Evolutionary conservation across 2,888 invertebrate genomes (phyloP).

Genomic region (Tetranychus piercei): DNA sequence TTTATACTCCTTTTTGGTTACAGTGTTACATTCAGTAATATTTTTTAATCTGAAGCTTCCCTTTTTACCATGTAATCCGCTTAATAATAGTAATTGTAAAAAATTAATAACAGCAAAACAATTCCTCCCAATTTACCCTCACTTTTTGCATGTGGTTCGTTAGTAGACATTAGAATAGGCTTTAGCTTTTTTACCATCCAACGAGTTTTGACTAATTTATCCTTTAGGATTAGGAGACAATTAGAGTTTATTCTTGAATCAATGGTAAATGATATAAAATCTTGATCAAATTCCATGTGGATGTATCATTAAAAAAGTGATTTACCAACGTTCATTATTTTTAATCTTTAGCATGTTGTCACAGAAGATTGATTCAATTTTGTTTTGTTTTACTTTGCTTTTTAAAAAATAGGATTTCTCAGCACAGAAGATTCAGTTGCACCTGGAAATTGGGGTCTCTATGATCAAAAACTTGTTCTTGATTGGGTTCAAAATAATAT

Average conservation of each 20-base stretch:
- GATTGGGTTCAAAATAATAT: slow-evolving; percentile 49
- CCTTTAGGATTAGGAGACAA: too few species aligned
- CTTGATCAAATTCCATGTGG: too few species aligned
- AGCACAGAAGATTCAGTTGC: slow-evolving; percentile 38
- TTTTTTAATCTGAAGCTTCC: not conserved
- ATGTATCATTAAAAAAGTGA: too few species aligned
- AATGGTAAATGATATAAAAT: too few species aligned
- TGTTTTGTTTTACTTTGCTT: not conserved
- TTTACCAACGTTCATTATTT: too few species aligned
- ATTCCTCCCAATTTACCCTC: not conserved
- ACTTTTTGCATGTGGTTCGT: not conserved
- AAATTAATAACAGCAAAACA: not conserved
- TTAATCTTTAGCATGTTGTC: not conserved
- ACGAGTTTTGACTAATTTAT: too few species aligned
- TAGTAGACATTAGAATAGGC: too few species aligned
- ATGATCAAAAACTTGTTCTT: slow-evolving; percentile 36
- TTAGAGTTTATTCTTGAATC: too few species aligned
- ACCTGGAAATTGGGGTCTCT: slow-evolving; percentile 38
- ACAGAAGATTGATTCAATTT: not conserved
- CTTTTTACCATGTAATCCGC: not conserved
- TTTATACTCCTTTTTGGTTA: not conserved
- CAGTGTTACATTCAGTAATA: too few species aligned
- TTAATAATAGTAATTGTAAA: slow-evolving; percentile 4
- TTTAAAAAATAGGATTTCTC: slow-evolving; percentile 34
- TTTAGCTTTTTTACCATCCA: too few species aligned